Evolutionary conservation across 2,113 vertebrate genomes (phyloP).

Genomic region (Anolis carolinensis): DNA sequence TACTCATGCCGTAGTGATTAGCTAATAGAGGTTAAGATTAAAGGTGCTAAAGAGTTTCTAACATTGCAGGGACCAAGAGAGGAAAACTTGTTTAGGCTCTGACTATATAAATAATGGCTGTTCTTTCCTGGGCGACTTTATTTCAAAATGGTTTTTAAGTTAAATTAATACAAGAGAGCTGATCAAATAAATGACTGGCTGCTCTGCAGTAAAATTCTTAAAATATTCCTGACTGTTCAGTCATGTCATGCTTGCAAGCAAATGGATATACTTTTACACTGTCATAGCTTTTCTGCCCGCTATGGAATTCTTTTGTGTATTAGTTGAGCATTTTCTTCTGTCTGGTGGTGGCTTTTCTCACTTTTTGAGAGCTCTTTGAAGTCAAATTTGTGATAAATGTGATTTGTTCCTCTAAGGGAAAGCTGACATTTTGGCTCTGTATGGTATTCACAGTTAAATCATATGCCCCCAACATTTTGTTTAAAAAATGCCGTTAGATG

Average conservation of each 20-base stretch:
- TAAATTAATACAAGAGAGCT: not conserved
- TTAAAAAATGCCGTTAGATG: not conserved
- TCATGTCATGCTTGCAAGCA: not conserved
- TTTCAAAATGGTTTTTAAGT: not conserved
- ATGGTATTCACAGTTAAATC: not conserved
- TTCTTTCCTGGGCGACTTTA: not conserved
- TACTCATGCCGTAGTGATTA: slow-evolving; percentile 19
- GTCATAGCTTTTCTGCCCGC: not conserved
- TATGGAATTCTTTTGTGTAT: not conserved
- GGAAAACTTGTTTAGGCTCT: not conserved
- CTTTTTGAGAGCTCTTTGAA: not conserved
- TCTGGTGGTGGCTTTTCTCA: not conserved
- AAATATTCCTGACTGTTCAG: not conserved
- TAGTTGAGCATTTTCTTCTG: not conserved
- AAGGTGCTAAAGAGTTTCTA: not conserved
- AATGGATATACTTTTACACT: not conserved
- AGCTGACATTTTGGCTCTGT: not conserved
- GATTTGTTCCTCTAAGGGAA: not conserved
- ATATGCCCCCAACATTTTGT: not conserved
- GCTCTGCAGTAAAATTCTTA: not conserved
- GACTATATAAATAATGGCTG: not conserved
- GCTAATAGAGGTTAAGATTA: slow-evolving; percentile 23
- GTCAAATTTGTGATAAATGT: not conserved
- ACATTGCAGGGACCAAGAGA: not conserved
- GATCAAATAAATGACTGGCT: not conserved